These are phyloP conservation scores for Cirrhinus mrigala DNA, from an alignment of 2,797 vertebrate species.

Conservation along the genomic window DNA sequence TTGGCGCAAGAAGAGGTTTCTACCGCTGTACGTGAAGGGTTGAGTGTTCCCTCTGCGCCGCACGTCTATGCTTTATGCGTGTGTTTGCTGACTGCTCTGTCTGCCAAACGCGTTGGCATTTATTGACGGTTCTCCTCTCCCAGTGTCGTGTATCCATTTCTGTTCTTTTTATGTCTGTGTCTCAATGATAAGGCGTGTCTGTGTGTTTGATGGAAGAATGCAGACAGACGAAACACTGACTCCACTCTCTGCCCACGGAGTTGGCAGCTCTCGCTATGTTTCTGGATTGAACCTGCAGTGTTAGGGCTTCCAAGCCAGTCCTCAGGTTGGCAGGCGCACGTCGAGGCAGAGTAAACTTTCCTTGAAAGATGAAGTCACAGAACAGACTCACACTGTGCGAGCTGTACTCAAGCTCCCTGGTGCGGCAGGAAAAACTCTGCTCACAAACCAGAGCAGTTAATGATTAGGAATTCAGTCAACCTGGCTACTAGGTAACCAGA, in stretches of 20 bases:
- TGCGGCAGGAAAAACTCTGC: background rate
- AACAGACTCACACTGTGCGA: conserved; percentile 54
- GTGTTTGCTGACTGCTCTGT: conserved; percentile 20
- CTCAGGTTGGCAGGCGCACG: conserved; percentile 48
- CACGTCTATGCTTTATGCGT: conserved; percentile 24
- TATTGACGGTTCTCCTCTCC: conserved; percentile 56
- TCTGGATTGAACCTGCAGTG: conserved; percentile 54
- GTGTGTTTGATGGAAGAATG: conserved; percentile 55
- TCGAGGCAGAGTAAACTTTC: conserved; percentile 52
- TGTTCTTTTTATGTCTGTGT: conserved; percentile 53
- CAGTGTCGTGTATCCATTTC: conserved; percentile 53
- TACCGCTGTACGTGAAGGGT: conserved; percentile 23
- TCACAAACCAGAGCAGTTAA: conserved; percentile 30
- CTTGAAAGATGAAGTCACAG: conserved; percentile 33
- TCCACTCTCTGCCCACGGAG: conserved; percentile 49
- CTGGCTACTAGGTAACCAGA: background rate
- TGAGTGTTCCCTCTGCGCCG: conserved; percentile 10
- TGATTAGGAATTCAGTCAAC: conserved; percentile 11
- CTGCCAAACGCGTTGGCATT: conserved; percentile 41
- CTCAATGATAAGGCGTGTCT: conserved; percentile 48
- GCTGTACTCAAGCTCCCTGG: conserved; percentile 13
- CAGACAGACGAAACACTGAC: conserved; percentile 57
- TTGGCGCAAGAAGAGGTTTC: conserved; percentile 10
- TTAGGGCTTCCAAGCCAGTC: conserved; percentile 45
- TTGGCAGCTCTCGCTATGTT: conserved; percentile 49